Conservation (phyloP, 1,140 invertebrate species). For the Drosophila kepulauana region DNA sequence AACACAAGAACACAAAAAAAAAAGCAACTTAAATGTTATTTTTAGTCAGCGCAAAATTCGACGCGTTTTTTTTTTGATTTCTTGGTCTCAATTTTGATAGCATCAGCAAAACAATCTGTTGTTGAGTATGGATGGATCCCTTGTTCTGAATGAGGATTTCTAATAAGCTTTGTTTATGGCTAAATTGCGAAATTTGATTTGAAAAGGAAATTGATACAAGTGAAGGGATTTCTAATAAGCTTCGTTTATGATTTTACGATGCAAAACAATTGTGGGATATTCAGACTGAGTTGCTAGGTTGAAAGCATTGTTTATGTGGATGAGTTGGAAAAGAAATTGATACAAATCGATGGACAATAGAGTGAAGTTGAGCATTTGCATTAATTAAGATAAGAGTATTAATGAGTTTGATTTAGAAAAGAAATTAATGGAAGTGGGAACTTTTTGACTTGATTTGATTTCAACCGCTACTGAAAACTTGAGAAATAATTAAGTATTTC, state of each 20-base stretch:
- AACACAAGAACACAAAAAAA: slow-evolving; percentile 10
- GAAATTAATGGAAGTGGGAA: no score
- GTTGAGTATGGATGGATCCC: neutral
- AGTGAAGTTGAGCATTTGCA: neutral
- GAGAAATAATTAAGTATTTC: no score
- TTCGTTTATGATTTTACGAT: neutral
- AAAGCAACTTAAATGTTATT: slow-evolving; percentile 52
- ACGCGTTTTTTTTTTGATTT: slow-evolving; percentile 1
- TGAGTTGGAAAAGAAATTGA: neutral
- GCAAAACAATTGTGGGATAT: no score
- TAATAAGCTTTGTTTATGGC: neutral
- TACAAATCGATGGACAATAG: neutral
- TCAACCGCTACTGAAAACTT: no score
- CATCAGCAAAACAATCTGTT: slow-evolving; percentile 7
- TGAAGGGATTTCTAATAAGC: slow-evolving; percentile 1
- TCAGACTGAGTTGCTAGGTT: no score
- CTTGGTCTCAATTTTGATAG: slow-evolving; percentile 5
- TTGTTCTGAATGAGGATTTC: neutral
- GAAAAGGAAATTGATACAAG: slow-evolving; percentile 3
- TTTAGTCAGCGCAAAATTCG: slow-evolving; percentile 64
- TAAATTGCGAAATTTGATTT: neutral
- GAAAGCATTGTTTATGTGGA: neutral
- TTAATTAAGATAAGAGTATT: no score
- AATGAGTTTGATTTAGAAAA: no score
- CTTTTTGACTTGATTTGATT: no score